Percentiles rank a stretch among this genome's conserved stretches.
Conservation (phyloP, 2,113 vertebrate genomes). For the Tragelaphus strepsiceros region DNA sequence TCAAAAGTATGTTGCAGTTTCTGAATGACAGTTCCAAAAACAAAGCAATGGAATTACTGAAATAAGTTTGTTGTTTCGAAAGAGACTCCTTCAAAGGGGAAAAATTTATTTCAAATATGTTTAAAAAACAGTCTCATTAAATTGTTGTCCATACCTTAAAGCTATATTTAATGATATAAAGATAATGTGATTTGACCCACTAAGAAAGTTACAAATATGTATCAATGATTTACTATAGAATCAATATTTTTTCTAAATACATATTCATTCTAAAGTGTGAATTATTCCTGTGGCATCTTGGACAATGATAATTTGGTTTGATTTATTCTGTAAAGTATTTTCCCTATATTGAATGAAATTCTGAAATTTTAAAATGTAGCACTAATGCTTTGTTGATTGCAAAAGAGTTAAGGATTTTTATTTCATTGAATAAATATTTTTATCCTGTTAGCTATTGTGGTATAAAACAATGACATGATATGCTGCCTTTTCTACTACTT, state of each 20-base stretch:
- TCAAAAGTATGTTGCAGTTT: background rate
- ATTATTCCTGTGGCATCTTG: slow-evolving; percentile 3
- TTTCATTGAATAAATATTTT: slow-evolving; percentile 59
- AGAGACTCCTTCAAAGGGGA: background rate
- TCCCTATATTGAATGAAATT: slow-evolving; percentile 4
- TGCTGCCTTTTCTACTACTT: background rate
- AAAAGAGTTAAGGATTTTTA: slow-evolving; percentile 61
- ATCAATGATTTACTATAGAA: background rate
- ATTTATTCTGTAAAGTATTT: slow-evolving; percentile 25
- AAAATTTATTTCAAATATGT: background rate
- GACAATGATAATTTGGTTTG: background rate
- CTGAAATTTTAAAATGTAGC: slow-evolving; percentile 43
- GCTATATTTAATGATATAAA: background rate
- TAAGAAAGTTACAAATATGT: slow-evolving; percentile 5
- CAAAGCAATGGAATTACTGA: background rate
- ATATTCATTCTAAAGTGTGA: slow-evolving; percentile 15
- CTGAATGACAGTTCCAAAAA: slow-evolving; percentile 11
- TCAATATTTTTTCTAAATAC: background rate
- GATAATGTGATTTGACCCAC: background rate
- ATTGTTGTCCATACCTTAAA: background rate
- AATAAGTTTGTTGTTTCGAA: background rate
- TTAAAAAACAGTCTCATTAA: background rate
- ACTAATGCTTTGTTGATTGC: slow-evolving; percentile 20
- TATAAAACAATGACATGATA: slow-evolving; percentile 47
- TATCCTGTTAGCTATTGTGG: slow-evolving; percentile 52